A percentile compares a stretch with the other conserved stretches of the same genome.
phyloP scores from a whole-genome alignment of 2,113 vertebrate genomes.

The Labeo rohita region DNA sequence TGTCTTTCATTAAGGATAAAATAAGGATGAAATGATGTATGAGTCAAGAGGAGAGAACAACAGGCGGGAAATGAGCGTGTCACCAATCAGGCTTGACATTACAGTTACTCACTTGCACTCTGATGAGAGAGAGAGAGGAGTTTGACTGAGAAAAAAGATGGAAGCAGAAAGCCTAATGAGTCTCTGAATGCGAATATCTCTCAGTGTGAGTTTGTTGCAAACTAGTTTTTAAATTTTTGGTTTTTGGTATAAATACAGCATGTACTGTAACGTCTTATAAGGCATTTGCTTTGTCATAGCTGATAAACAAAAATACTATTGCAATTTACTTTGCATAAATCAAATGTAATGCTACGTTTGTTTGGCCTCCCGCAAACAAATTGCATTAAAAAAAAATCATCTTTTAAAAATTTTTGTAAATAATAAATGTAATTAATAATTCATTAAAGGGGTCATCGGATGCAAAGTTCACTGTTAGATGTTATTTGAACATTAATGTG shows the following conservation, averaged over 20 bases:
- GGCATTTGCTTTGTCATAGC: not conserved
- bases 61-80: constrained; percentile 56
- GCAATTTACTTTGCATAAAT: not conserved
- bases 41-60: constrained; percentile 50
- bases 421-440: no score
- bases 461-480: no score
- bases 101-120: constrained; percentile 25
- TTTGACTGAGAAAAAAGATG: not conserved
- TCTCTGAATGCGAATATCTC: not conserved
- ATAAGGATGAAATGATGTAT: constrained; percentile 32
- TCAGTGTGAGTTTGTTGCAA: not conserved
- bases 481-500: no score
- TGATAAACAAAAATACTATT: no score
- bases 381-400: no score
- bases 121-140: constrained; percentile 18
- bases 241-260: not conserved
- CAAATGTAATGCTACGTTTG: not conserved
- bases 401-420: no score
- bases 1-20: constrained; percentile 32
- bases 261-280: not conserved
- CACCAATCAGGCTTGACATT: constrained; percentile 39
- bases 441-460: no score
- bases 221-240: not conserved
- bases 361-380: not conserved
- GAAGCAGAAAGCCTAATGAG: not conserved